Evolutionary conservation across 2,888 invertebrate species (phyloP).

Genomic region (Chaitophorus viminalis): DNA sequence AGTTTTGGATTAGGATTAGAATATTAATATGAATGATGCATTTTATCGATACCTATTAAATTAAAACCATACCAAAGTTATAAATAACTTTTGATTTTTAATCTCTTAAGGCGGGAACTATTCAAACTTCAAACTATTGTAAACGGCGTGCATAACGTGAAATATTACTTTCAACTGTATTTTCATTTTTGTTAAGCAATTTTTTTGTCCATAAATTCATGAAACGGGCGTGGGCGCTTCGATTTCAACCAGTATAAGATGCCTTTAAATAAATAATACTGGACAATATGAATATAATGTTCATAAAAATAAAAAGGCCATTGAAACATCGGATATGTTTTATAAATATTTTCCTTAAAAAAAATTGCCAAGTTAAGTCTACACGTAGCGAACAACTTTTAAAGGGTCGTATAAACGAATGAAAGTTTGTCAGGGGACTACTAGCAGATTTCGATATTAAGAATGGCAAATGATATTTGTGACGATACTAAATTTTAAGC

Average conservation of each 20-base stretch:
- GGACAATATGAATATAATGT: neutral
- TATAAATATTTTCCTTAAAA: neutral
- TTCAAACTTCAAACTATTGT: no score
- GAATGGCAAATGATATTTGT: constrained; percentile 32
- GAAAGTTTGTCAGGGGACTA: constrained; percentile 36
- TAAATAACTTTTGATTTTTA: no score
- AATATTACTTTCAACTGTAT: no score
- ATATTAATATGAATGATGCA: no score
- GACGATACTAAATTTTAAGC: constrained; percentile 24
- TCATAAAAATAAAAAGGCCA: constrained; percentile 6
- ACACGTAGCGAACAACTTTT: constrained; percentile 21
- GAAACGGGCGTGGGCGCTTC: neutral
- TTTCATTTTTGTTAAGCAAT: neutral
- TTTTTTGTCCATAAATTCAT: neutral
- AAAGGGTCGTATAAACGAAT: constrained; percentile 34
- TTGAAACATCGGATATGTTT: neutral
- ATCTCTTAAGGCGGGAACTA: no score
- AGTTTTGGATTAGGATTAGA: no score
- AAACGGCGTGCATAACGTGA: no score
- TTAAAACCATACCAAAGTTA: no score
- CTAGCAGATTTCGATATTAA: constrained; percentile 35
- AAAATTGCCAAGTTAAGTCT: neutral
- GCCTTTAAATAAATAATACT: neutral
- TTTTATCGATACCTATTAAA: no score
- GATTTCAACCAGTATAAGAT: neutral